Base-by-base conservation (phyloP, 2,797 vertebrate genomes). In the Vipera latastei region DNA sequence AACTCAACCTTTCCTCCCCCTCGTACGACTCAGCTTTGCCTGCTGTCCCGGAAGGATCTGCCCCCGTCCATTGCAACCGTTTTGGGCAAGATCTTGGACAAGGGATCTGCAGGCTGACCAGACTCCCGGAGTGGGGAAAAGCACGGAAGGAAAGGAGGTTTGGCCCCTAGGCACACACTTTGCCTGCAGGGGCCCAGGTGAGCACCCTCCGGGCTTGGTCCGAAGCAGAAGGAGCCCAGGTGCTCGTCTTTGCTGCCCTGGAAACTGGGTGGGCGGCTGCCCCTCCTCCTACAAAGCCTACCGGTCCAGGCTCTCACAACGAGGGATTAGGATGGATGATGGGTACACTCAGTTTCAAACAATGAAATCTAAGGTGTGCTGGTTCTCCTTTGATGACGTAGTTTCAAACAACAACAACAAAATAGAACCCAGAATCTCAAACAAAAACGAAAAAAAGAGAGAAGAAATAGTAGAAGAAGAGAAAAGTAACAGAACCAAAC, bases 321-420 rank as follows among this genome's bases (percentile, higher is more conserved):
- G 96, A 96, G 88, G 93, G 96, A 96, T 96, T 97, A 97, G 94
- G 91, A 97, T 94, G 95, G 97, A 96, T 95, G 86, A 95, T 91
- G 97, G 96, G 96, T 94, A 97, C 97, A 97, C 95, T 93, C 96
- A 97, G 96, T 96, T 96, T 97, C 96, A 94, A 97, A 97, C 97
- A 96, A 97, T 96, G 95, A 93, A 93, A 95, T 97, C 97, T 97
- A 97, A 97, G 95, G 97, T 94, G 97, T 97, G 98, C 98, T 97
- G 97, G 97, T 97, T 98, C 97, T 98, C 97, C 97, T 97, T 95
- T 78, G 93, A 96, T 91, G 96, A 97, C 97, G 97, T 96, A 97
- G 97, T 93, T 96, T 96, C 92, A 93, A 97, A 97, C 95, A 89
- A 96, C 97, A 97, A 96, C 93, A 93, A 93, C 86, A 89, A 86